phyloP scores from a whole-genome alignment of 2,797 vertebrate genomes.

The Gambusia yucatana region DNA sequence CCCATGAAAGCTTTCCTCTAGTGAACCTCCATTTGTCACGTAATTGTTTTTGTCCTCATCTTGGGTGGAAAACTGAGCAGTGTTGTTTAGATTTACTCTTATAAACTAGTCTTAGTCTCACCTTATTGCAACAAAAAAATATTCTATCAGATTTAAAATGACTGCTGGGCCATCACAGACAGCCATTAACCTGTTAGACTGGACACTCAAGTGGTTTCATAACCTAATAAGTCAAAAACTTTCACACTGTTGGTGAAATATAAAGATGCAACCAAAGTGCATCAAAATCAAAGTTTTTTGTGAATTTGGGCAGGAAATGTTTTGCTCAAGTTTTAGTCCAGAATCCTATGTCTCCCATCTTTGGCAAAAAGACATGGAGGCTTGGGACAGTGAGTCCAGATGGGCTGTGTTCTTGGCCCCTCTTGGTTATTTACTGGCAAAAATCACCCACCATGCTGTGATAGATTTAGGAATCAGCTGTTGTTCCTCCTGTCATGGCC shows the following conservation, averaged over 20 bases:
- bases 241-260: background rate
- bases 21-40: background rate
- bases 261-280: background rate
- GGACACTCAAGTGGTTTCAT: background rate
- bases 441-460: background rate
- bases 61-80: background rate
- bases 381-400: background rate
- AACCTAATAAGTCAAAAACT: background rate
- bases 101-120: background rate
- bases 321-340: background rate
- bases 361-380: background rate
- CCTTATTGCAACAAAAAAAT: background rate
- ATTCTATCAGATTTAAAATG: background rate
- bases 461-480: conserved; percentile 3
- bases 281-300: background rate
- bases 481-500: background rate
- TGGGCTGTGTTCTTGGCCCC: conserved; percentile 3
- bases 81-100: background rate
- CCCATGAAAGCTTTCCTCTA: background rate
- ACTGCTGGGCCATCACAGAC: background rate
- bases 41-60: background rate
- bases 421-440: background rate
- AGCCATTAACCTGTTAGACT: background rate
- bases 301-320: background rate
- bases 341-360: background rate